Percentiles rank a stretch among this genome's conserved stretches.
Evolutionary conservation across 2,797 vertebrate species (phyloP).

Genomic region (Ctenopoma multispine): DNA sequence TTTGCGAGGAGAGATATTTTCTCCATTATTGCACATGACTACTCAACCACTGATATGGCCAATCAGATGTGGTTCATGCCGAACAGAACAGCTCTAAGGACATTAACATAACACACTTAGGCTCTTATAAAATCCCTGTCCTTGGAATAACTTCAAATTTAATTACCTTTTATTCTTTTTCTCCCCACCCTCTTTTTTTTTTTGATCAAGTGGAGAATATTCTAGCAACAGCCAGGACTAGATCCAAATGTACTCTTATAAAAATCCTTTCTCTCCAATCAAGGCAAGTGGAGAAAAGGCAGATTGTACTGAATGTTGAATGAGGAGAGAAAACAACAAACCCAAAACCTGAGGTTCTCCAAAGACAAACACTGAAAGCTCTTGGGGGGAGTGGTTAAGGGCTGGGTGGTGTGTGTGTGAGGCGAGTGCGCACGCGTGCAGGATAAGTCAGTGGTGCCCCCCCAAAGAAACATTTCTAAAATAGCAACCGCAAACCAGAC

Average conservation of each 20-base stretch:
- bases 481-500: slow-evolving; percentile 84
- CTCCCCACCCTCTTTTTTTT: slow-evolving; percentile 5
- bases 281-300: slow-evolving; percentile 68
- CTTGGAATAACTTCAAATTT: slow-evolving; percentile 28
- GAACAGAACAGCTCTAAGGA: slow-evolving; percentile 32
- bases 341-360: slow-evolving; percentile 72
- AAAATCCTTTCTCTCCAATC: slow-evolving; percentile 61
- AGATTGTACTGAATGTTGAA: slow-evolving; percentile 73
- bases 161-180: slow-evolving; percentile 16
- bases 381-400: slow-evolving; percentile 52
- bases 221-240: slow-evolving; percentile 20
- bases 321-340: slow-evolving; percentile 76
- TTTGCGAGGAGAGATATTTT: slow-evolving; percentile 18
- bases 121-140: slow-evolving; percentile 18
- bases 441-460: slow-evolving; percentile 46
- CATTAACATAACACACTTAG: slow-evolving; percentile 44
- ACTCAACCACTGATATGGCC: slow-evolving; percentile 25
- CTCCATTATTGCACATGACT: slow-evolving; percentile 29
- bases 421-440: slow-evolving; percentile 27
- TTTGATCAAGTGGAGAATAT: slow-evolving; percentile 44
- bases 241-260: slow-evolving; percentile 41
- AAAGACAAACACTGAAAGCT: slow-evolving; percentile 78
- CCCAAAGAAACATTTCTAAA: slow-evolving; percentile 75
- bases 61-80: slow-evolving; percentile 24
- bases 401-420: slow-evolving; percentile 44